phyloP scores from a whole-genome alignment of 2,113 vertebrate genomes.

The Coregonus clupeaformis region DNA sequence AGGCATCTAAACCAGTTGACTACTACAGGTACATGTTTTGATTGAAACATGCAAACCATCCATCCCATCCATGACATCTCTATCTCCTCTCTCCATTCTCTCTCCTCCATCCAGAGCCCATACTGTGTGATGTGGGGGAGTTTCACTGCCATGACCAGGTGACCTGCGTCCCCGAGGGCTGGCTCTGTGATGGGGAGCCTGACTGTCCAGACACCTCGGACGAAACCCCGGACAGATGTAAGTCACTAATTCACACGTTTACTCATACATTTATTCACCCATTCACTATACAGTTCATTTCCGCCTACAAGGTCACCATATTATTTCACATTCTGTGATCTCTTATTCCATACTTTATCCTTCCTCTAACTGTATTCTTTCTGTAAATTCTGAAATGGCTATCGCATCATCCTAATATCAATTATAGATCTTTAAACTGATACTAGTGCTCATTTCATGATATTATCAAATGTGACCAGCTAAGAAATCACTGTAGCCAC shows the following conservation, averaged over 20 bases:
- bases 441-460: too few species aligned
- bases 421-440: too few species aligned
- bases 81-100: constrained; percentile 44
- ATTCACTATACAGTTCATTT: too few species aligned
- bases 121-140: constrained; percentile 85
- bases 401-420: too few species aligned
- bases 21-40: constrained; percentile 12
- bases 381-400: too few species aligned
- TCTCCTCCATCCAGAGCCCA: constrained; percentile 76
- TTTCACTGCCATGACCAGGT: constrained; percentile 85
- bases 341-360: too few species aligned
- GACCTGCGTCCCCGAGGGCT: constrained; percentile 87
- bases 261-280: too few species aligned
- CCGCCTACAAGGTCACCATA: background rate
- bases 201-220: constrained; percentile 92
- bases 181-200: constrained; percentile 92
- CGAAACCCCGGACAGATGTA: constrained; percentile 82
- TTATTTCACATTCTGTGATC: background rate
- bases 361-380: too few species aligned
- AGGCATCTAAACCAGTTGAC: background rate
- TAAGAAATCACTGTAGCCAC: too few species aligned
- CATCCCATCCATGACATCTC: constrained; percentile 64
- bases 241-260: constrained; percentile 75
- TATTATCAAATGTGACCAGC: too few species aligned
- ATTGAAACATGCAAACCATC: constrained; percentile 23